phyloP scores from a whole-genome alignment of 2,113 vertebrate species.

The Tauraco erythrolophus region DNA sequence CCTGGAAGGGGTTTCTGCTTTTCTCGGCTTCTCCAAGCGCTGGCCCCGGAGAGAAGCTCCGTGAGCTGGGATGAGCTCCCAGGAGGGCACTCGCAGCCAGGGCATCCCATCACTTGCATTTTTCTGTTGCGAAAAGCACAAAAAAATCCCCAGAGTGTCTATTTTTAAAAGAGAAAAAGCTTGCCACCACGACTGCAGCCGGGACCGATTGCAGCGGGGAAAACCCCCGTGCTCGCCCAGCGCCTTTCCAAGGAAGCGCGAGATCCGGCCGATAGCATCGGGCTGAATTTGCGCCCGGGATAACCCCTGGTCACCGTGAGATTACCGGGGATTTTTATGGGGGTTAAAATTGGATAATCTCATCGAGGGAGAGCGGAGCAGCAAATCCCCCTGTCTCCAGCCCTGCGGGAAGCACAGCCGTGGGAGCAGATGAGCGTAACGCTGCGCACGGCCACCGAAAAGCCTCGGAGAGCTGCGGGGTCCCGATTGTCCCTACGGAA shows the following conservation, averaged over 20 bases:
- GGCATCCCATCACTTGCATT: background rate
- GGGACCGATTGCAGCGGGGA: background rate
- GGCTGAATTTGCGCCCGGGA: background rate
- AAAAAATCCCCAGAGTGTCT: background rate
- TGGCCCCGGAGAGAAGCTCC: fast-evolving
- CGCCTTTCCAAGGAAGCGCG: background rate
- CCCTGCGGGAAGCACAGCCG: background rate
- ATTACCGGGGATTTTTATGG: background rate
- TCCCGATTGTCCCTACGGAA: fast-evolving
- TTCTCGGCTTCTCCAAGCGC: fast-evolving
- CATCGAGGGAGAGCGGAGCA: background rate
- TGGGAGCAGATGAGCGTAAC: background rate
- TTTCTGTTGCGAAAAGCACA: background rate
- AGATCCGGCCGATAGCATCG: fast-evolving
- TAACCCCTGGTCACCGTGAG: fast-evolving
- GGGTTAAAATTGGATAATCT: background rate
- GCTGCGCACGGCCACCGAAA: fast-evolving
- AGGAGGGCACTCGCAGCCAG: fast-evolving
- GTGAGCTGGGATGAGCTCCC: background rate
- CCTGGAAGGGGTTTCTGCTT: background rate
- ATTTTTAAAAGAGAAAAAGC: background rate
- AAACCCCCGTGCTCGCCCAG: background rate
- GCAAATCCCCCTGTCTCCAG: background rate
- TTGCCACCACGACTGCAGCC: background rate
- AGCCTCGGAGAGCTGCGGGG: background rate